These are phyloP conservation scores for Prionailurus viverrinus DNA, from an alignment of 2,113 vertebrate genomes.

Conservation along the genomic window DNA sequence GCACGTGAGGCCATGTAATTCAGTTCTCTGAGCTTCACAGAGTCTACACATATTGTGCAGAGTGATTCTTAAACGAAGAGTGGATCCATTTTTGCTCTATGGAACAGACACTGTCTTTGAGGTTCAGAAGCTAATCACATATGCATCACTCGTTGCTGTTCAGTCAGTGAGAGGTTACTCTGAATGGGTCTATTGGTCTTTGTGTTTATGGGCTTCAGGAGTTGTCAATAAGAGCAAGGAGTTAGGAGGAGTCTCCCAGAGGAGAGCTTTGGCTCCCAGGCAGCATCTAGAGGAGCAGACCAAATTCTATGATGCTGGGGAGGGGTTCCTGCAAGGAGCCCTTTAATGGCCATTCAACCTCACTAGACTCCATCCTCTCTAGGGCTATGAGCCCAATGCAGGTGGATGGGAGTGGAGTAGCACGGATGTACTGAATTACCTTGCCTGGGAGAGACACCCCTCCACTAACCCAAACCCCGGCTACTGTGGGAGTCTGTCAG, in stretches of 20 bases:
- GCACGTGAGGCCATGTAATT: background rate
- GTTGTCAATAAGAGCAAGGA: background rate
- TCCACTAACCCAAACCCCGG: accelerated
- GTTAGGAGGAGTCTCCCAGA: background rate
- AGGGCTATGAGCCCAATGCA: background rate
- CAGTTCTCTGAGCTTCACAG: background rate
- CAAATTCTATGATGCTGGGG: background rate
- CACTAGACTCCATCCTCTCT: background rate
- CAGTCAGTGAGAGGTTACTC: background rate
- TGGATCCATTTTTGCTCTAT: background rate
- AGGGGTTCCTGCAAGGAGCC: background rate
- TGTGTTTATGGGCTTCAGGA: background rate
- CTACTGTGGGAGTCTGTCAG: background rate
- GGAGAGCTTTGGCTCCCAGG: background rate
- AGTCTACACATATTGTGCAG: background rate
- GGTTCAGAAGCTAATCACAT: background rate
- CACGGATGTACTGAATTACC: background rate
- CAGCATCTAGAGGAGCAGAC: background rate
- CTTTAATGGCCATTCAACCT: background rate
- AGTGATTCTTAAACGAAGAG: background rate
- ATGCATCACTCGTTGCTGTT: background rate
- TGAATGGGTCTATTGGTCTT: background rate
- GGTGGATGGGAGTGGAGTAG: slow-evolving; percentile 46
- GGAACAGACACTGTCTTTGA: background rate
- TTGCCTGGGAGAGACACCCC: background rate